phyloP scores from a whole-genome alignment of 35 echinoderm and acorn worm species.

The Stichopus chloronotus region DNA sequence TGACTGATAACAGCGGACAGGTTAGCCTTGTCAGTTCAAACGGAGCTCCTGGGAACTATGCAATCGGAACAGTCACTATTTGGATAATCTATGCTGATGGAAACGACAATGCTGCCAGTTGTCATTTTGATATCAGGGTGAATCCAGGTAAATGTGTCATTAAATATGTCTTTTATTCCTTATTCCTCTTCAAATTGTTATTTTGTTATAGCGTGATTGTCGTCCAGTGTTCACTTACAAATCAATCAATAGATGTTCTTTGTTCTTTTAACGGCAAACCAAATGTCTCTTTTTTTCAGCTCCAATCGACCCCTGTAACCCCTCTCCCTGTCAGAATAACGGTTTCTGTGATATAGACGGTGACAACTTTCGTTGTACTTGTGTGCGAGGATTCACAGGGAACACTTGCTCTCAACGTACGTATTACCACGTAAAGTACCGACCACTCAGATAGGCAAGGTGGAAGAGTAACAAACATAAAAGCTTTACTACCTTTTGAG shows the following conservation, averaged over 20 bases:
- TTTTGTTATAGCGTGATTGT: too few species aligned
- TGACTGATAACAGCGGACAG: conserved; percentile 43
- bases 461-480: too few species aligned
- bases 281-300: too few species aligned
- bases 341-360: not conserved
- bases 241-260: too few species aligned
- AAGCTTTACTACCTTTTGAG: too few species aligned
- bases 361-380: not conserved
- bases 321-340: conserved; percentile 2
- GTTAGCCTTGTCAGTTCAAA: conserved; percentile 17
- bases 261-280: too few species aligned
- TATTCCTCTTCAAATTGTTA: too few species aligned
- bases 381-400: not conserved
- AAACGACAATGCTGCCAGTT: not conserved
- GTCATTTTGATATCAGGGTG: not conserved
- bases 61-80: not conserved
- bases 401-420: not conserved
- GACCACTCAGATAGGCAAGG: too few species aligned
- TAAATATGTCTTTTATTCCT: not conserved
- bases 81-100: conserved; percentile 3
- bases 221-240: too few species aligned
- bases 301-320: not conserved
- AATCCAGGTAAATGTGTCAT: not conserved
- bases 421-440: not conserved
- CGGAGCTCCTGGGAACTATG: conserved; percentile 37